These are phyloP conservation scores for Campodea augens DNA, from an alignment of 1,140 invertebrate genomes.

Conservation along the genomic window DNA sequence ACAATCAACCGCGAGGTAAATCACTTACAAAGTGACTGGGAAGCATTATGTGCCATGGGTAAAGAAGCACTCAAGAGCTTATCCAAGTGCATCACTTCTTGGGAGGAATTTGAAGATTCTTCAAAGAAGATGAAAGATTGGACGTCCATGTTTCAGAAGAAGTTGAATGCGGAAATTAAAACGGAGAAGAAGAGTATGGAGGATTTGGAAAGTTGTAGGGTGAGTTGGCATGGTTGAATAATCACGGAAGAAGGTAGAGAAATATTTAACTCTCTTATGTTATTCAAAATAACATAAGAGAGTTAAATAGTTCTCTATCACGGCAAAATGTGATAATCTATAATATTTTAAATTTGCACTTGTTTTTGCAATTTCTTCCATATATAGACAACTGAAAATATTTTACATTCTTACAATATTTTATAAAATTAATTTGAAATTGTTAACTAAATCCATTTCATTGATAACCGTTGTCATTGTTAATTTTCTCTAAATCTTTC, in stretches of 20 bases:
- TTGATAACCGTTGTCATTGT: neutral
- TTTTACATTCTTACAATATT: constrained; percentile 1
- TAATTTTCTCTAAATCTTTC: constrained; percentile 6
- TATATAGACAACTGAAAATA: neutral
- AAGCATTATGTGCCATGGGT: constrained; percentile 57
- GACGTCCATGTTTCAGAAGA: constrained; percentile 50
- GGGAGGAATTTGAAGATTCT: constrained; percentile 64
- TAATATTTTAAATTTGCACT: too few relatives aligned
- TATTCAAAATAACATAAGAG: too few relatives aligned
- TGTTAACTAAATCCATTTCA: too few relatives aligned
- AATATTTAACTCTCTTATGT: too few relatives aligned
- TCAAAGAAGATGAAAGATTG: constrained; percentile 55
- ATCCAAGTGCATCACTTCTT: constrained; percentile 58
- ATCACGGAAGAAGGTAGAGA: too few relatives aligned
- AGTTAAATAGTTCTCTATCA: too few relatives aligned
- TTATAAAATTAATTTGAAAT: too few relatives aligned
- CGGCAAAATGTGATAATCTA: too few relatives aligned
- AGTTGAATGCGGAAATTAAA: constrained; percentile 40
- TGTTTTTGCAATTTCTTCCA: neutral
- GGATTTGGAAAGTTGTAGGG: constrained; percentile 52
- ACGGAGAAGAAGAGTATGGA: constrained; percentile 60
- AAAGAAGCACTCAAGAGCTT: constrained; percentile 57
- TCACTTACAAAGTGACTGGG: constrained; percentile 69
- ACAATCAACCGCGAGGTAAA: constrained; percentile 62
- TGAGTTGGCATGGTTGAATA: too few relatives aligned